Base-by-base conservation (phyloP, 2,797 vertebrate genomes). In the Parauchenoglanis ngamensis region DNA sequence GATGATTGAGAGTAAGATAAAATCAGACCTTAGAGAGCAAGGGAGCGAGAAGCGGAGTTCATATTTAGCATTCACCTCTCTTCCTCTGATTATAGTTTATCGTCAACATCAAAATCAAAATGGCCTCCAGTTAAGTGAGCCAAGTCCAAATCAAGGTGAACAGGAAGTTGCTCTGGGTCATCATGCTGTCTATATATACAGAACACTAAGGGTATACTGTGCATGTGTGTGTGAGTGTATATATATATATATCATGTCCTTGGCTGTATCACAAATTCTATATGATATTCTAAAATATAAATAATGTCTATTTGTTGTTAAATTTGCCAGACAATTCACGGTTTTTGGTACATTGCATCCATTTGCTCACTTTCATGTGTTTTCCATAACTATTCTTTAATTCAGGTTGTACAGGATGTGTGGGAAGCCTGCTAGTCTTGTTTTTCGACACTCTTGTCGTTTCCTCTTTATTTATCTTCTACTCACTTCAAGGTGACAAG, bases 1-100 rank as follows among this genome's bases (percentile, higher is more conserved):
- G 82, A 79, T 87, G 90, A 89, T 84, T 87, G 88, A 89, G 88
- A 77, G 63, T 86, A 84, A 86, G 92, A 90, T 90, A 82, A 87
- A 88, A 88, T 89, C 86, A 86, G 82, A 86, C 87, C 87, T 85
- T 77, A 49, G 83, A 59, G 21, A 67, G 81, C 82, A 67, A 88
- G 57, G 57, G 84, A 82, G 57, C 12, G 35, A 81, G 61, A 87
- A 59, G 54, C 73, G 46, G 28, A 83, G 88, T 85, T 86, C 65
- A 57, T 73, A 67, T 87, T 90, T 88, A 91, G 76, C 83, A 90
- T 88, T 91, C 89, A 85, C 82, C 90, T 87, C 63, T 85, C 79
- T 83, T 89, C 83, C 85, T 35, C 59, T 56, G 73, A 80, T 75
- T 87, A 31, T 75, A 86, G 85, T 83, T 89, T 85, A 90, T 89